A percentile compares a stretch with the other conserved stretches of the same genome.
Evolutionary conservation across 2,888 invertebrate genomes (phyloP).

Genomic region (Acanthacorydalis orientalis): DNA sequence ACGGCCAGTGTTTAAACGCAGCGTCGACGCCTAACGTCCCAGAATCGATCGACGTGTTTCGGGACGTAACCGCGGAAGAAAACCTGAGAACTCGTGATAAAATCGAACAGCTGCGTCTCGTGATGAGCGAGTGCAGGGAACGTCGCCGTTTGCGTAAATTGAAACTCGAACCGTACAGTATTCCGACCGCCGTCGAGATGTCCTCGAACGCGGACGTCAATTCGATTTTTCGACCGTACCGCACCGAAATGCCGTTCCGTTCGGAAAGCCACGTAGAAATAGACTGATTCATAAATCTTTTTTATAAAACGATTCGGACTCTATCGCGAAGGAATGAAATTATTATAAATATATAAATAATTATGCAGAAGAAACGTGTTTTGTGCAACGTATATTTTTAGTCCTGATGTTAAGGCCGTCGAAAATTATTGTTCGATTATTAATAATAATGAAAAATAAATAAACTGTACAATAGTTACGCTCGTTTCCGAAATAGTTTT

Average conservation of each 20-base stretch:
- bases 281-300: no score
- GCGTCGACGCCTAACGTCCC: slow-evolving; percentile 7
- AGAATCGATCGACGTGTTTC: slow-evolving; percentile 5
- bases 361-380: no score
- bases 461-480: background rate
- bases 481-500: background rate
- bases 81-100: slow-evolving; percentile 44
- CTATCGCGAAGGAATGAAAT: no score
- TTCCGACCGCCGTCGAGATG: slow-evolving; percentile 27
- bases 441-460: background rate
- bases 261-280: no score
- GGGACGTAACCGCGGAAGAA: slow-evolving; percentile 18
- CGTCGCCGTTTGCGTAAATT: slow-evolving; percentile 62
- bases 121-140: slow-evolving; percentile 80
- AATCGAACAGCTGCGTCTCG: slow-evolving; percentile 69
- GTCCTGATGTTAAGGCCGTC: no score
- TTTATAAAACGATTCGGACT: no score
- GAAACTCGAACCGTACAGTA: slow-evolving; percentile 47
- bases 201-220: background rate
- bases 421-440: background rate
- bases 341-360: no score
- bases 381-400: no score
- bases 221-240: background rate
- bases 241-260: no score
- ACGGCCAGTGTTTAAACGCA: slow-evolving; percentile 12